Conservation (phyloP, 1,140 invertebrate species). For the Heliconius hewitsoni region DNA sequence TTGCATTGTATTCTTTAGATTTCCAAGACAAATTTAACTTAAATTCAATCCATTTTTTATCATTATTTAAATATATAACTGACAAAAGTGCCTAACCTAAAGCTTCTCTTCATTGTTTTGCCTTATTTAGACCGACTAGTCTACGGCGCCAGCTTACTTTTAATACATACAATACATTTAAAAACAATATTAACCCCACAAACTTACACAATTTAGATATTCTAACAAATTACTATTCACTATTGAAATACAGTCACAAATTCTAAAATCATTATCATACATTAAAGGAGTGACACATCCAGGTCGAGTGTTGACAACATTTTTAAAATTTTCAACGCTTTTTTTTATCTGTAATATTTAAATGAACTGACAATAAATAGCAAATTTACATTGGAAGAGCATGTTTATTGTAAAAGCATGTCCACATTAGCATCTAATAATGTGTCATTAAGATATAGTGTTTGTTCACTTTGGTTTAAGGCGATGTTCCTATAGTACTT, state of each 20-base stretch:
- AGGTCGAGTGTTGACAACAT: slow-evolving; percentile 8
- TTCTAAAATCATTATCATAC: slow-evolving; percentile 1
- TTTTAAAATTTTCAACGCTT: neutral
- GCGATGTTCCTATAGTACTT: slow-evolving; percentile 8
- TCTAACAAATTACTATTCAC: neutral
- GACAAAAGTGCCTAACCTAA: too few species aligned
- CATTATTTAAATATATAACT: too few species aligned
- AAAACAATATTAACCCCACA: neutral
- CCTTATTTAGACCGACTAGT: neutral
- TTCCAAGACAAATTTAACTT: too few species aligned
- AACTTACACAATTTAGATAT: neutral
- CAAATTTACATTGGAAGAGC: slow-evolving; percentile 25
- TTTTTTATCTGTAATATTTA: slow-evolving; percentile 14
- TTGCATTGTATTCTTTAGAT: too few species aligned
- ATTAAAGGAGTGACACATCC: slow-evolving; percentile 10
- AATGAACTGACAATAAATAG: slow-evolving; percentile 19
- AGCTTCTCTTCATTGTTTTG: too few species aligned
- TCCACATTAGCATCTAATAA: slow-evolving; percentile 51
- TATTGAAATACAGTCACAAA: slow-evolving; percentile 7
- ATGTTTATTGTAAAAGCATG: slow-evolving; percentile 44
- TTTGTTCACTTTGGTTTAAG: slow-evolving; percentile 9
- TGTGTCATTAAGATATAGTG: slow-evolving; percentile 48
- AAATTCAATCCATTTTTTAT: too few species aligned
- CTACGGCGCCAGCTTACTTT: neutral
- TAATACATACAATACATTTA: neutral